phyloP scores from a whole-genome alignment of 2,797 vertebrate species.

The Enteromius fasciolatus region DNA sequence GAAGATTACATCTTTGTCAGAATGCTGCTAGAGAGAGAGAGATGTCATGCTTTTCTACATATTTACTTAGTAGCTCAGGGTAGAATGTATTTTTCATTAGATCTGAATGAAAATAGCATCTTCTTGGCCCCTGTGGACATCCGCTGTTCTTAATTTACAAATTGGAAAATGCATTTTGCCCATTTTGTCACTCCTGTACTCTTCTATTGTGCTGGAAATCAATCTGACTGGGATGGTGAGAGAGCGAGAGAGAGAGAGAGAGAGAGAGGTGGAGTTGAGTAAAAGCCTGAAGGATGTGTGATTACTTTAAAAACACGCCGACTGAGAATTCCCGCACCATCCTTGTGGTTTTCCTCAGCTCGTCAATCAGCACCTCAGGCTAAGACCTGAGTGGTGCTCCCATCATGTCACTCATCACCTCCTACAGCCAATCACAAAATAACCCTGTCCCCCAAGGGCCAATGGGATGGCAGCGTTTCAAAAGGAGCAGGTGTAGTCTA shows the following conservation, averaged over 20 bases:
- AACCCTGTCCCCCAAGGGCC: slow-evolving; percentile 59
- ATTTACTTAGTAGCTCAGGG: slow-evolving; percentile 24
- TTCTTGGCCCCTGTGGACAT: slow-evolving; percentile 11
- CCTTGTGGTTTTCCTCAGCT: slow-evolving; percentile 43
- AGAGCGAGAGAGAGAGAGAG: neutral
- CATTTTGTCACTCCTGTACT: slow-evolving; percentile 29
- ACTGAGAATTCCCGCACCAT: slow-evolving; percentile 61
- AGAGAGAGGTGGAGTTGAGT: slow-evolving; percentile 20
- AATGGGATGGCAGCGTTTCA: slow-evolving; percentile 57
- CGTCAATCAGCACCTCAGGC: slow-evolving; percentile 59
- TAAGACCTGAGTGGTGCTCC: slow-evolving; percentile 55
- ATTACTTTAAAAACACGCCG: slow-evolving; percentile 70
- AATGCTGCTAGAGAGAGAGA: neutral
- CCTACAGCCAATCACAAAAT: slow-evolving; percentile 63
- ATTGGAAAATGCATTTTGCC: slow-evolving; percentile 23
- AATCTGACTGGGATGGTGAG: slow-evolving; percentile 11
- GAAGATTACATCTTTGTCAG: slow-evolving; percentile 17
- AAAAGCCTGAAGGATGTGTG: slow-evolving; percentile 62
- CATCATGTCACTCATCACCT: slow-evolving; percentile 55
- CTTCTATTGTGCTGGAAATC: slow-evolving; percentile 15
- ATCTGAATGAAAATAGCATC: slow-evolving; percentile 12
- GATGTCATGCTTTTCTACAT: slow-evolving; percentile 25
- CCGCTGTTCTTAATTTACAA: slow-evolving; percentile 37
- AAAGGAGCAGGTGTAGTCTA: slow-evolving; percentile 52
- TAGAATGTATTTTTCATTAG: slow-evolving; percentile 28